phyloP scores from a whole-genome alignment of 2,797 vertebrate species.

The Betta splendens region DNA sequence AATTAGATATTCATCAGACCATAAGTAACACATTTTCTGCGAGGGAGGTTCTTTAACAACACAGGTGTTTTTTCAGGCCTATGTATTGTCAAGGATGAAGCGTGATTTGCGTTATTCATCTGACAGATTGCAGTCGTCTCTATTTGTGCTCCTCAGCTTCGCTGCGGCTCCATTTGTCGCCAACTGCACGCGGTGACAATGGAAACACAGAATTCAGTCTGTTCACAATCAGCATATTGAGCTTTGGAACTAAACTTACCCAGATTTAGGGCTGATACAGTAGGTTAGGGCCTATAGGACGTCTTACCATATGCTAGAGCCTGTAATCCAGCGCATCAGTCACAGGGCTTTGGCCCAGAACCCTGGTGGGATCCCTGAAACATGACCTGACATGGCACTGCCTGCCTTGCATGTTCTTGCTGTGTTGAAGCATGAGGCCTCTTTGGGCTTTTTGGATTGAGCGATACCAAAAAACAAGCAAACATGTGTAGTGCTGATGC shows the following conservation, averaged over 20 bases:
- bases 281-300: no score
- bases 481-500: constrained; percentile 40
- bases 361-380: neutral
- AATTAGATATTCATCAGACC: constrained; percentile 30
- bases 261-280: no score
- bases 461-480: constrained; percentile 54
- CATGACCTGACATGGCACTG: neutral
- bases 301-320: constrained; percentile 4
- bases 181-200: neutral
- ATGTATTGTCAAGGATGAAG: neutral
- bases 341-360: constrained; percentile 2
- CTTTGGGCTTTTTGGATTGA: constrained; percentile 47
- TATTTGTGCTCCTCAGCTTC: constrained; percentile 16
- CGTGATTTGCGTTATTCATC: neutral
- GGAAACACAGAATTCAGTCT: neutral
- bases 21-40: constrained; percentile 8
- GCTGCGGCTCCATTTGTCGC: constrained; percentile 1
- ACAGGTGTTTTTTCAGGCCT: neutral
- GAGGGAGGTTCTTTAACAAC: neutral
- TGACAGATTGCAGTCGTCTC: constrained; percentile 4
- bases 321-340: constrained; percentile 4
- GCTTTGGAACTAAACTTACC: constrained; percentile 1
- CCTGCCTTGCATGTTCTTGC: constrained; percentile 3
- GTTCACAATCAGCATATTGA: neutral
- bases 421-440: constrained; percentile 23